Base-by-base conservation (phyloP, 2,888 invertebrate genomes). In the Lasioglossum marginatum region DNA sequence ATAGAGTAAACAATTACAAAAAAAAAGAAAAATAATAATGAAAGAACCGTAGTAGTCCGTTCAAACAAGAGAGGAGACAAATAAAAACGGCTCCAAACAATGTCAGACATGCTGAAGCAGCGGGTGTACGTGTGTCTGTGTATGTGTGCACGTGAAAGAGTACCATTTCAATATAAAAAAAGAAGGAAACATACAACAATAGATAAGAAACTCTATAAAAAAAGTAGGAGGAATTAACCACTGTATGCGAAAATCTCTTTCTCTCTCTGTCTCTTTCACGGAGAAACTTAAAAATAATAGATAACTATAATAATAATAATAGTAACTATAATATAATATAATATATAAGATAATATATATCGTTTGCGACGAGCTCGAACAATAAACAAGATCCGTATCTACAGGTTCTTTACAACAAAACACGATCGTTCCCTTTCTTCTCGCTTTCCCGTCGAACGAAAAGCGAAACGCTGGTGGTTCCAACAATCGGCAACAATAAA, bases 371-470 rank as follows among this genome's bases (percentile, higher is more conserved):
- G 81, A 89, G 66, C 77, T 85, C 90, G 89, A 90, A 89, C 92
- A 87, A 83, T 92, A 92, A 93, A 92, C 92, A 93, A 92, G 87
- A 86, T 90, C 91, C 87, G 91, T 94, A 93, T 94, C 92, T 94
- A 94, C 94, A 40, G 73, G 37, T 40, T 90, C 88, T 88, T 87
- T 85, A 89, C 86, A 89, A 89, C 86, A 85, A 83, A 27, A 27
- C 79, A 76, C 81, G 27, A 14, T 83, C 72, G 74, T 80, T 75
- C 75, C 63, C 74, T 82, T 75, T 27, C 68, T 43, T 60, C 75
- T 68, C 52, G 34, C 70, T 75, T 27, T 45, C 48, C 48, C 60
- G 37, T 34, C 23, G 31, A 63, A 31, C 27, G 63, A 31, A 63
- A 63, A 31, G 19, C 63, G 63, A 27, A 5, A 16, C 27, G 31